phyloP scores from a whole-genome alignment of 2,797 vertebrate genomes.

The Austrolebias charrua region DNA sequence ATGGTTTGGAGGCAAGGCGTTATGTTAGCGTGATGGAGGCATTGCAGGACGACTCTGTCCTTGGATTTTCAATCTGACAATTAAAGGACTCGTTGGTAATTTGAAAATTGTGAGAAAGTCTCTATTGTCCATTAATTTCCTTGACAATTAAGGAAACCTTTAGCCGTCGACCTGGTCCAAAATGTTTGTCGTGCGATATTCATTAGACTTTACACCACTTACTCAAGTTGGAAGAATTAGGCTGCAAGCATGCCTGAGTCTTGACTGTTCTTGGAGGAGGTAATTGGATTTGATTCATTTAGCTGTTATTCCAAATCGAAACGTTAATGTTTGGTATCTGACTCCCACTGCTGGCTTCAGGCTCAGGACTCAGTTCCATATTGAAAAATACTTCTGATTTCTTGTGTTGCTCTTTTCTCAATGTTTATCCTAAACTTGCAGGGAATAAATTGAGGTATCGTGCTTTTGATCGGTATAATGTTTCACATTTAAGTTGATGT shows the following conservation, averaged over 20 bases:
- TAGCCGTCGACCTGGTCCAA: conserved; percentile 38
- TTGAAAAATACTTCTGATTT: conserved; percentile 51
- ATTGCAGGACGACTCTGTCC: conserved; percentile 61
- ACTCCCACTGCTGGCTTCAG: conserved; percentile 44
- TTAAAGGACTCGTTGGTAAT: conserved; percentile 72
- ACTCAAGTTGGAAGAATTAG: conserved; percentile 46
- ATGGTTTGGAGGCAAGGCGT: conserved; percentile 78
- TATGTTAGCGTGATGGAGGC: conserved; percentile 65
- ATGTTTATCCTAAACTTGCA: conserved; percentile 60
- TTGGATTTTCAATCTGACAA: conserved; percentile 80
- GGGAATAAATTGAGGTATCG: conserved; percentile 57
- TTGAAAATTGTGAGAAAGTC: conserved; percentile 54
- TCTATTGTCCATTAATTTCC: conserved; percentile 62
- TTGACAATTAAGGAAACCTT: conserved; percentile 59
- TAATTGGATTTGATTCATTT: conserved; percentile 54
- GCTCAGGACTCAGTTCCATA: conserved; percentile 15
- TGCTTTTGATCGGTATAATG: conserved; percentile 69
- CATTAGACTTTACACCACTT: conserved; percentile 46
- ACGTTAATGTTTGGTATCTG: conserved; percentile 43
- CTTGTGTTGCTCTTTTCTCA: conserved; percentile 32
- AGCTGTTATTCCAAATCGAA: conserved; percentile 41
- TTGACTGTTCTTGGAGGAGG: conserved; percentile 38
- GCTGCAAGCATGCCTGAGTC: conserved; percentile 13
- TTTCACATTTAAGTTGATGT: conserved; percentile 74
- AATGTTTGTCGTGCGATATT: conserved; percentile 52